Conservation (phyloP, 2,113 vertebrate species). For the Amphilophus citrinellus region DNA sequence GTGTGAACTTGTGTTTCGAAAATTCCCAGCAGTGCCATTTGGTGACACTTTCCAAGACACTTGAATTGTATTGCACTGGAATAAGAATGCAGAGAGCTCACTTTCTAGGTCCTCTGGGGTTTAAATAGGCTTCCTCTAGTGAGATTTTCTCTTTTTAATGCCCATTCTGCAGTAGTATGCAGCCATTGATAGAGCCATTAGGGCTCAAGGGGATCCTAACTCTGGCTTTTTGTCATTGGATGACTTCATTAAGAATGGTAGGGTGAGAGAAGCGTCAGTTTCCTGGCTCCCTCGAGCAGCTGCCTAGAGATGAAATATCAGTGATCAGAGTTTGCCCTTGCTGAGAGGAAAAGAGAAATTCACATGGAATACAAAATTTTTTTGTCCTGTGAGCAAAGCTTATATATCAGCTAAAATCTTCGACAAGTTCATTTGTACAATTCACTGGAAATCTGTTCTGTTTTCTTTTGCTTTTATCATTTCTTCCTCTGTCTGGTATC, state of each 20-base stretch:
- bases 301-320: constrained; percentile 31
- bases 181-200: constrained; percentile 25
- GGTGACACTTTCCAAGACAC: constrained; percentile 59
- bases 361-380: constrained; percentile 13
- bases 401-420: background rate
- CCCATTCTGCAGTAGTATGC: constrained; percentile 6
- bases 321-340: constrained; percentile 33
- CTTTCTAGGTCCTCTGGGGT: constrained; percentile 23
- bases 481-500: background rate
- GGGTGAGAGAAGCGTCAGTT: constrained; percentile 35
- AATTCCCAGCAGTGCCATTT: constrained; percentile 58
- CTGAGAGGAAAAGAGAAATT: constrained; percentile 8
- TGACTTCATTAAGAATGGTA: constrained; percentile 48
- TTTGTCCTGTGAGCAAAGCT: background rate
- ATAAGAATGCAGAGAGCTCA: constrained; percentile 38
- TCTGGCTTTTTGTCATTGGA: constrained; percentile 37
- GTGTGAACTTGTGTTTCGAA: constrained; percentile 45
- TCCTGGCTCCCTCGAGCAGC: constrained; percentile 21
- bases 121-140: constrained; percentile 31
- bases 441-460: background rate
- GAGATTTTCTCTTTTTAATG: constrained; percentile 37
- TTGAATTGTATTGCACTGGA: constrained; percentile 31
- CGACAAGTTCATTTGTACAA: background rate
- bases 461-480: background rate
- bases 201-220: constrained; percentile 38